Base-by-base conservation (phyloP, 2,797 vertebrate genomes). In the Enteromius afrohamiltoni region DNA sequence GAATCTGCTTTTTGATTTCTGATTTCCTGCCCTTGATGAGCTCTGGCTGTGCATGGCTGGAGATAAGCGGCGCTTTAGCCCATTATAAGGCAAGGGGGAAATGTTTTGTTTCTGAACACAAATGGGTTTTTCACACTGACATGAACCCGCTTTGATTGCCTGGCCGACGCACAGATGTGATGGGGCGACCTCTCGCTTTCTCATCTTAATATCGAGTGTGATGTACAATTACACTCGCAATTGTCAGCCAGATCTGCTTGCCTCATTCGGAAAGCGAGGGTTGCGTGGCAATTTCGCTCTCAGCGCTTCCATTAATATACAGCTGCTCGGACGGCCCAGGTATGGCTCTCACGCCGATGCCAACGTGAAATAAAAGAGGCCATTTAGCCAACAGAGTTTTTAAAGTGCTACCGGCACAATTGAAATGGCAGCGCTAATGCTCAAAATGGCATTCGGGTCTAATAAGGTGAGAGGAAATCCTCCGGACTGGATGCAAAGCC, bases 91-190 rank as follows among this genome's bases (percentile, higher is more conserved):
- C 85, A 79, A 71, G 81, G 77, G 92, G 93, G 93, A 95, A 95
- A 93, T 95, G 92, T 96, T 96, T 95, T 95, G 93, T 95, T 95
- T 96, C 75, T 93, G 92, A 95, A 95, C 94, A 95, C 93, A 96
- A 96, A 96, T 96, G 92, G 93, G 90, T 94, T 96, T 95, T 94
- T 92, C 91, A 95, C 92, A 93, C 91, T 86, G 91, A 95, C 92
- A 92, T 87, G 90, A 93, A 92, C 86, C 84, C 86, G n/a, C 87
- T 93, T 92, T 94, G 91, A 93, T 93, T 93, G 87, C 88, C 81
- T 89, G 82, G 84, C 71, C 65, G 86, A 92, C 90, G 68, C 93
- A 92, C 90, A 69, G 79, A 88, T 91, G 93, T 90, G 94, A 93
- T 88, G 92, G 89, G 90, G 89, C 93, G 93, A 91, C 92, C 95